Base-by-base conservation (phyloP, 2,888 invertebrate genomes). In the Dasysyrphus tricinctus region DNA sequence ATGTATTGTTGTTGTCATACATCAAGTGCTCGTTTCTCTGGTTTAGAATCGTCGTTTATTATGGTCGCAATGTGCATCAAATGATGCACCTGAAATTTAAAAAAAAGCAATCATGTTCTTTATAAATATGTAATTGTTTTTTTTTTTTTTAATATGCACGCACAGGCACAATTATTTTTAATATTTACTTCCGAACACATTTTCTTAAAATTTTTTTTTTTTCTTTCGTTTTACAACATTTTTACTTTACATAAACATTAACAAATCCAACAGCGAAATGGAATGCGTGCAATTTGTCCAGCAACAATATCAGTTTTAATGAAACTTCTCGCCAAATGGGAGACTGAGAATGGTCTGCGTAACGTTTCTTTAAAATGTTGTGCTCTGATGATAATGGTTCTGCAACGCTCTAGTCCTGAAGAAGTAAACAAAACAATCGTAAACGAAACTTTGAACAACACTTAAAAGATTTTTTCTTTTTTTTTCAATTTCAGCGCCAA, bases 261-360 rank as follows among this genome's bases (percentile, higher is more conserved):
- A 32, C 29, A 14, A 19, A 49, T 54, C 14, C 4, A 56, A 88
- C 93, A 94, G 93, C 93, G 93, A 73, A 95, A 95, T 93, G 94
- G 94, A 54, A 92, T 94, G 90, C 93, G 93, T 88, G 94, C 94
- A 59, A 94, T 95, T 84, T 94, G 94, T 88, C 95, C 95, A 16
- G 94, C 95, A 24, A 95, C 94, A 12, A 93, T 94, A 69, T 94
- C 94, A 82, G 92, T 94, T 76, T 90, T 95, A 67, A 93, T 94
- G 89, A 92, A 92, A 88, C 92, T 94, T n/a, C 91, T 94, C 61
- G 91, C 93, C 76, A 91, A 91, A 74, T 92, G 92, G 89, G 93
- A 93, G 87, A 91, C 91, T 39, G 89, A 92, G 44, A 89, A 89
- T 84, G 90, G 90, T 37, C 89, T 94, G 39, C 93, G 93, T 56